Evolutionary conservation across 1,140 invertebrate species (phyloP).

Genomic region (Ceratosolen solmsi): DNA sequence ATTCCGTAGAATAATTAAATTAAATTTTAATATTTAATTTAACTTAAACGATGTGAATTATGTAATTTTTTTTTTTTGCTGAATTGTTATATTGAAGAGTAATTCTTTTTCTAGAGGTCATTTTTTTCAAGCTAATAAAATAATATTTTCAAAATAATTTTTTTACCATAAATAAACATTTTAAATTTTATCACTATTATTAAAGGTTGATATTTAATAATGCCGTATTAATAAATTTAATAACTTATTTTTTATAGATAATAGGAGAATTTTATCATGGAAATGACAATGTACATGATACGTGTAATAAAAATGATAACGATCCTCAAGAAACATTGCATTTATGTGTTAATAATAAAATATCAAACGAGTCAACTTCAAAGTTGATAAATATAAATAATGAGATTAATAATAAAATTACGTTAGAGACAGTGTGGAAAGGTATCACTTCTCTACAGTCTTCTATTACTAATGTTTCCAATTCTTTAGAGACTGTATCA

Average conservation of each 20-base stretch:
- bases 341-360: background rate
- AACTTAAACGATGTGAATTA: too few relatives aligned
- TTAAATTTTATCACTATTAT: too few relatives aligned
- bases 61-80: too few relatives aligned
- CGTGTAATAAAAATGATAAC: background rate
- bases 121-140: too few relatives aligned
- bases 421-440: conserved; percentile 43
- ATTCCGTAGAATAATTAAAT: too few relatives aligned
- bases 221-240: background rate
- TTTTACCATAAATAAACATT: too few relatives aligned
- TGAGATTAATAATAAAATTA: too few relatives aligned
- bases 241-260: conserved; percentile 17
- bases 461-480: conserved; percentile 41
- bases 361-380: background rate
- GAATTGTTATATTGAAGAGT: too few relatives aligned
- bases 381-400: background rate
- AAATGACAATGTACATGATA: background rate
- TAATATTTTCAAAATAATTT: too few relatives aligned
- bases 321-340: background rate
- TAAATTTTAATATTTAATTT: background rate
- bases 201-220: too few relatives aligned
- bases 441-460: conserved; percentile 38
- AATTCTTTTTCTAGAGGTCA: too few relatives aligned
- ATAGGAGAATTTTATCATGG: background rate
- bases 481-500: conserved; percentile 27